A percentile compares a stretch with the other conserved stretches of the same genome.
Conservation (phyloP, 2,797 vertebrate genomes). For the Craterocephalus amniculus region DNA sequence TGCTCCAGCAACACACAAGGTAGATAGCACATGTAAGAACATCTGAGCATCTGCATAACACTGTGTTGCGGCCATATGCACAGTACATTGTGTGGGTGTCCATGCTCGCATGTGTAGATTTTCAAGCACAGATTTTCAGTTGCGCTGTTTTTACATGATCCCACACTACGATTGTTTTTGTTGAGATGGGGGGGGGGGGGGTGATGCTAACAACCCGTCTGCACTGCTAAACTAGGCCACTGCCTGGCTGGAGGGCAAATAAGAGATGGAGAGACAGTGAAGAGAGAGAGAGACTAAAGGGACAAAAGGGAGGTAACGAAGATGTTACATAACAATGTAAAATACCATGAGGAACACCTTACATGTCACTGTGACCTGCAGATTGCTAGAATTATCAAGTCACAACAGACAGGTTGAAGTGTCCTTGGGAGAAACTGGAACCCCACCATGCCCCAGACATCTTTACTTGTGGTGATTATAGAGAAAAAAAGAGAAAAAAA, state of each 20-base stretch:
- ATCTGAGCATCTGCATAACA: constrained; percentile 27
- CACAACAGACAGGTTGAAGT: constrained; percentile 3
- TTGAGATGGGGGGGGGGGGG: too few relatives aligned
- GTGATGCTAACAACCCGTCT: constrained; percentile 72
- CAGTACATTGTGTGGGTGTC: not conserved
- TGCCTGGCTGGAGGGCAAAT: constrained; percentile 70
- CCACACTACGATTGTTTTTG: constrained; percentile 56
- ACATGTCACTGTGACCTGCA: constrained; percentile 33
- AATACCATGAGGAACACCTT: constrained; percentile 21
- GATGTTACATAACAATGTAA: constrained; percentile 53
- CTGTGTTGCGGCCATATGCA: constrained; percentile 3
- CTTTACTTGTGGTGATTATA: not conserved
- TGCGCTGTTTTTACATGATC: constrained; percentile 30
- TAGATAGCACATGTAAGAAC: constrained; percentile 8
- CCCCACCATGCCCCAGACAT: not conserved
- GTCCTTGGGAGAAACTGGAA: not conserved
- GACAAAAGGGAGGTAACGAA: constrained; percentile 50
- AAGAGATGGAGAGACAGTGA: constrained; percentile 31
- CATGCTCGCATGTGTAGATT: constrained; percentile 1
- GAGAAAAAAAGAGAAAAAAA: not conserved
- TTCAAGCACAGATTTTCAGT: constrained; percentile 11
- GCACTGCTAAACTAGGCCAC: constrained; percentile 77
- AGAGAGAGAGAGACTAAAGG: constrained; percentile 31
- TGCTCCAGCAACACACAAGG: constrained; percentile 2
- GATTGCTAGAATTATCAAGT: constrained; percentile 7